These are phyloP conservation scores for Caiman crocodilus DNA, from an alignment of 2,797 vertebrate genomes.

Conservation along the genomic window DNA sequence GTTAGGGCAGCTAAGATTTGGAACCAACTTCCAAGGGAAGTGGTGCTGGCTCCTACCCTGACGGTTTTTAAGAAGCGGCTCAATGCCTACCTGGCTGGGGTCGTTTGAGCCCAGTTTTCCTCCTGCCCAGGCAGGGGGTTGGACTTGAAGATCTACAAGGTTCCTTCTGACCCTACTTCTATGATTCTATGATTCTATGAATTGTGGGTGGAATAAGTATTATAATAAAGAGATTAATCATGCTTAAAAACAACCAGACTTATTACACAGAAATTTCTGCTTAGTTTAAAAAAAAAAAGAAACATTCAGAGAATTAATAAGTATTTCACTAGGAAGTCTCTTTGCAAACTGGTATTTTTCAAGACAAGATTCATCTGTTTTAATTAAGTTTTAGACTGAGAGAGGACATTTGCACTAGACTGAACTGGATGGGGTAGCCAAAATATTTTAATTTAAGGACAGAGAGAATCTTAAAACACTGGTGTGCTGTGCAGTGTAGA, in stretches of 20 bases:
- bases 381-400: background rate
- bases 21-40: too few relatives aligned
- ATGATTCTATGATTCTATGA: background rate
- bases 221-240: too few relatives aligned
- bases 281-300: background rate
- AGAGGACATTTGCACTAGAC: constrained; percentile 18
- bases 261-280: background rate
- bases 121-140: too few relatives aligned
- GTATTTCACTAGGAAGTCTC: background rate
- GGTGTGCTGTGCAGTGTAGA: constrained; percentile 56
- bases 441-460: constrained; percentile 28
- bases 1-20: too few relatives aligned
- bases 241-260: background rate
- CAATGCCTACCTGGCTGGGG: too few relatives aligned
- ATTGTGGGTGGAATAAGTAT: background rate
- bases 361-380: constrained; percentile 7
- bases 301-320: background rate
- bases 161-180: background rate
- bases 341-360: background rate
- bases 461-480: constrained; percentile 62
- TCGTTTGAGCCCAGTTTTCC: too few relatives aligned
- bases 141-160: too few relatives aligned
- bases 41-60: too few relatives aligned
- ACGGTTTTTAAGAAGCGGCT: too few relatives aligned
- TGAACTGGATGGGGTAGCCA: constrained; percentile 38